A percentile compares a stretch with the other conserved stretches of the same genome.
Conservation (phyloP, 2,888 invertebrate species). For the Zele albiditarsus region DNA sequence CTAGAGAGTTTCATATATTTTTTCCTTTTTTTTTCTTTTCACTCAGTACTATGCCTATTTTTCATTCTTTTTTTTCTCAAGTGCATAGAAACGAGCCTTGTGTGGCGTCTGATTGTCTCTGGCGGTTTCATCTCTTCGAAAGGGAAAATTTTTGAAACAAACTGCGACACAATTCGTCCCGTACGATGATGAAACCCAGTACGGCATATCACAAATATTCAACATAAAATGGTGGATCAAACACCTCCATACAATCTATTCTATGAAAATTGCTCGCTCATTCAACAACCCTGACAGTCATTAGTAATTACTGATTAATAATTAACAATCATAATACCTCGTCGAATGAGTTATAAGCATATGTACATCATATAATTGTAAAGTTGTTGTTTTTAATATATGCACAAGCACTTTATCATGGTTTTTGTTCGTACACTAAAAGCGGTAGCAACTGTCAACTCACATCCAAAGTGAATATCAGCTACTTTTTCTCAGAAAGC, state of each 20-base stretch:
- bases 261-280: too few species aligned
- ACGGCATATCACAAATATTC: too few species aligned
- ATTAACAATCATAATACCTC: too few species aligned
- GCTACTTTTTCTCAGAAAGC: neutral
- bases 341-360: too few species aligned
- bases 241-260: too few species aligned
- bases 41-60: constrained; percentile 34
- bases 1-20: constrained; percentile 14
- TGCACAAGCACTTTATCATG: too few species aligned
- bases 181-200: too few species aligned
- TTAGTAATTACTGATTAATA: too few species aligned
- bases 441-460: neutral
- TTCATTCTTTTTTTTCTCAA: constrained; percentile 4
- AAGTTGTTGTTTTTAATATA: too few species aligned
- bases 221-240: too few species aligned
- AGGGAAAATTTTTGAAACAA: neutral
- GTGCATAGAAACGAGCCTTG: constrained; percentile 8
- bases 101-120: neutral
- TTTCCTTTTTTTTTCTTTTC: constrained; percentile 22
- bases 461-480: neutral
- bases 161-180: neutral
- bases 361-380: too few species aligned
- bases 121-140: neutral
- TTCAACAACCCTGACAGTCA: too few species aligned
- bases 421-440: neutral